Percentiles rank a stretch among this genome's conserved stretches.
phyloP scores from a whole-genome alignment of 2,888 invertebrate genomes.

The Calameuta pallipes region DNA sequence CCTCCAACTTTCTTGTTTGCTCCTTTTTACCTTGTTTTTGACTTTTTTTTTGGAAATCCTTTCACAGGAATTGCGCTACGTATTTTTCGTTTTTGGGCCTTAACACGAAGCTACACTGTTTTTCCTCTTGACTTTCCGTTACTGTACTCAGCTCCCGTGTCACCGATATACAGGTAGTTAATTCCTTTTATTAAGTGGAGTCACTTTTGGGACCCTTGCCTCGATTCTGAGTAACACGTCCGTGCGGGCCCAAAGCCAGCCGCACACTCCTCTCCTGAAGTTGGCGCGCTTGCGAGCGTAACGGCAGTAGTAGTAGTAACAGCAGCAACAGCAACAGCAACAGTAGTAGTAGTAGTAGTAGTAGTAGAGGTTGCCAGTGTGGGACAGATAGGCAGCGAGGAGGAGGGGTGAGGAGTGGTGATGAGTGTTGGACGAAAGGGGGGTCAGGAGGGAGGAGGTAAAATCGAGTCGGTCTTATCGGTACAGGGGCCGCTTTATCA shows the following conservation, averaged over 20 bases:
- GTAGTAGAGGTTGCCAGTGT: not conserved
- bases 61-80: not conserved
- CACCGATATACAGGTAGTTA: not conserved
- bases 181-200: not conserved
- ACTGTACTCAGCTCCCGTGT: not conserved
- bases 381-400: not conserved
- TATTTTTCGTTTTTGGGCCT: not conserved
- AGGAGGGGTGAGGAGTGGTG: not conserved
- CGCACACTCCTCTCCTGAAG: conserved; percentile 34
- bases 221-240: conserved; percentile 20
- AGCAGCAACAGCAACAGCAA: too few species aligned
- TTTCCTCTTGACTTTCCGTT: not conserved
- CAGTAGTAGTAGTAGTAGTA: not conserved
- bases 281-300: not conserved
- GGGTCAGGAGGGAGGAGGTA: not conserved
- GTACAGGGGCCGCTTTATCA: conserved; percentile 48
- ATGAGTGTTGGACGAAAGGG: not conserved
- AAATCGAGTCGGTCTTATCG: conserved; percentile 10
- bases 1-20: not conserved
- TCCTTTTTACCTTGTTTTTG: not conserved
- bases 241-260: conserved; percentile 43
- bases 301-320: not conserved
- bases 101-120: not conserved
- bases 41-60: not conserved
- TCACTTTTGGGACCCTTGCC: not conserved